A percentile compares a stretch with the other conserved stretches of the same genome.
Evolutionary conservation across 2,113 vertebrate species (phyloP).

Genomic region (Chelonoidis abingdonii): DNA sequence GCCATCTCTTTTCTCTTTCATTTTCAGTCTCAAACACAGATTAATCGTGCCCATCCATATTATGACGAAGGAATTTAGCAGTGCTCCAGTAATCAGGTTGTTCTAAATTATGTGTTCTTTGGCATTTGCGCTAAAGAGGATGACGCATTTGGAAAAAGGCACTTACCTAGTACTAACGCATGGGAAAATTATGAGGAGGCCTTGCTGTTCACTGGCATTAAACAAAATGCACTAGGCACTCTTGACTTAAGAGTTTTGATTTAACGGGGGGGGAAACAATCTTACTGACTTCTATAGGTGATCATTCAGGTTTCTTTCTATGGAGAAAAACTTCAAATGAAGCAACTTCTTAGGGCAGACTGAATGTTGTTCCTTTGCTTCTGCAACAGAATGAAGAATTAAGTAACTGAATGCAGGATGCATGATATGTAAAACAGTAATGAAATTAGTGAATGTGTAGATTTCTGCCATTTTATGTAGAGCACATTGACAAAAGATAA

Average conservation of each 20-base stretch:
- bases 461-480: conserved; percentile 12
- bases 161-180: not conserved
- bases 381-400: conserved; percentile 25
- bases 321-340: not conserved
- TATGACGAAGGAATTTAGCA: not conserved
- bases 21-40: not conserved
- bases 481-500: not conserved
- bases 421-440: not conserved
- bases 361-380: not conserved
- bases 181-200: not conserved
- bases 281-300: not conserved
- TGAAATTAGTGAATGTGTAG: not conserved
- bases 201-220: not conserved
- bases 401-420: not conserved
- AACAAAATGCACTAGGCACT: not conserved
- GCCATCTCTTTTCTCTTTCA: not conserved
- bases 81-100: not conserved
- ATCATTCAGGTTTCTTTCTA: not conserved
- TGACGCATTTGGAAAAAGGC: not conserved
- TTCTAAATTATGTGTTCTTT: not conserved
- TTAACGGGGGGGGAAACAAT: not conserved
- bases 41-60: not conserved
- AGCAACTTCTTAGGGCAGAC: not conserved
- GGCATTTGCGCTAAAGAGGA: not conserved
- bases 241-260: not conserved